Conservation (phyloP, 2,113 vertebrate species). For the Gadus chalcogrammus region DNA sequence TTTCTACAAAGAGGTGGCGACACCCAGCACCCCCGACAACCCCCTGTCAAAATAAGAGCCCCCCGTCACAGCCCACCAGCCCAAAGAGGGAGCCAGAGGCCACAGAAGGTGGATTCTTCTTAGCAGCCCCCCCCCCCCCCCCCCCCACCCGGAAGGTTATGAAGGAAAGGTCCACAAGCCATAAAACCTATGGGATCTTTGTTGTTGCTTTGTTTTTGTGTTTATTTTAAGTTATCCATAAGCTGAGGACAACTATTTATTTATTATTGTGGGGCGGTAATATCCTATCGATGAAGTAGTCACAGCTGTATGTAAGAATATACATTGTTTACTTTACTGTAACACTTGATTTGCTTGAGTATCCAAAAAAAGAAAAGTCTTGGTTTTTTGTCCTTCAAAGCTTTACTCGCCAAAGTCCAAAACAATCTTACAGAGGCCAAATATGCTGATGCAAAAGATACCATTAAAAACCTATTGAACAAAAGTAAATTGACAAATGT, state of each 20-base stretch:
- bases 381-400: conserved; percentile 32
- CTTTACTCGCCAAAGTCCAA: conserved; percentile 50
- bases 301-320: conserved; percentile 16
- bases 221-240: conserved; percentile 26
- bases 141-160: not conserved
- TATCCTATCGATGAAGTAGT: conserved; percentile 39
- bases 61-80: not conserved
- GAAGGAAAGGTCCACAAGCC: conserved; percentile 30
- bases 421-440: conserved; percentile 13
- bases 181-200: conserved; percentile 21
- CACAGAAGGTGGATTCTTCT: not conserved
- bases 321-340: conserved; percentile 27
- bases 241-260: conserved; percentile 54
- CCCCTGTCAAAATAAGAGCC: conserved; percentile 57
- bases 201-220: conserved; percentile 21
- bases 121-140: no score
- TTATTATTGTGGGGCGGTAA: conserved; percentile 33
- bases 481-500: not conserved
- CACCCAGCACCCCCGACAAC: conserved; percentile 47
- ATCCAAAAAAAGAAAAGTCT: conserved; percentile 18
- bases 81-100: conserved; percentile 2
- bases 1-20: conserved; percentile 74
- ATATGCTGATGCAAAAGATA: conserved; percentile 12
- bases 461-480: not conserved
- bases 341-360: conserved; percentile 32